Percentiles rank a stretch among this genome's conserved stretches.
phyloP scores from a whole-genome alignment of 2,113 vertebrate genomes.

The Pungitius pungitius region DNA sequence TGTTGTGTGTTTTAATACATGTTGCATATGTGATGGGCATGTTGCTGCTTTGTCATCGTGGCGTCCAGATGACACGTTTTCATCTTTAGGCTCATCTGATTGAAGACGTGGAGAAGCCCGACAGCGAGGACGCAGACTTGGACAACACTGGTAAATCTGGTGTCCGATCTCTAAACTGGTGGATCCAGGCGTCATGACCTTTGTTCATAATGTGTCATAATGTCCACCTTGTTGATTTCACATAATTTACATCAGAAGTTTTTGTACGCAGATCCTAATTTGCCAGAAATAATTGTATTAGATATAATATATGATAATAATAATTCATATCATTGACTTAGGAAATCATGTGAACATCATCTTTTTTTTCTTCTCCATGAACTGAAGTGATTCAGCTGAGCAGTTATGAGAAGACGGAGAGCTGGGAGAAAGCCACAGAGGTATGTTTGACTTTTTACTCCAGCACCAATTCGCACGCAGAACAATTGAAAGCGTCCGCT shows the following conservation, averaged over 20 bases:
- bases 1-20: neutral
- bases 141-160: slow-evolving; percentile 49
- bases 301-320: too few relatives aligned
- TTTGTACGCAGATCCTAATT: neutral
- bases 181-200: neutral
- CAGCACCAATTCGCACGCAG: neutral
- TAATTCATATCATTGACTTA: neutral
- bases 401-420: slow-evolving; percentile 43
- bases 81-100: slow-evolving; percentile 54
- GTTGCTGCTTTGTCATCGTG: neutral
- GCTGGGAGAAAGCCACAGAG: slow-evolving; percentile 45
- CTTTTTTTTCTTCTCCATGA: neutral
- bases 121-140: slow-evolving; percentile 10
- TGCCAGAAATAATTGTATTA: neutral
- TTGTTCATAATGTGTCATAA: neutral
- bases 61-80: slow-evolving; percentile 35
- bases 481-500: neutral
- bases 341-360: neutral
- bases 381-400: slow-evolving; percentile 56
- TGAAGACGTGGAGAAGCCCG: slow-evolving; percentile 38
- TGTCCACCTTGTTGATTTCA: neutral
- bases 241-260: neutral
- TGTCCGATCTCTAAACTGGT: neutral
- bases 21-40: neutral
- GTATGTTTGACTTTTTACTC: slow-evolving; percentile 19